Percentiles rank a stretch among this genome's conserved stretches.
phyloP scores from a whole-genome alignment of 1,140 invertebrate genomes.

The Aphelinus atriplicis region DNA sequence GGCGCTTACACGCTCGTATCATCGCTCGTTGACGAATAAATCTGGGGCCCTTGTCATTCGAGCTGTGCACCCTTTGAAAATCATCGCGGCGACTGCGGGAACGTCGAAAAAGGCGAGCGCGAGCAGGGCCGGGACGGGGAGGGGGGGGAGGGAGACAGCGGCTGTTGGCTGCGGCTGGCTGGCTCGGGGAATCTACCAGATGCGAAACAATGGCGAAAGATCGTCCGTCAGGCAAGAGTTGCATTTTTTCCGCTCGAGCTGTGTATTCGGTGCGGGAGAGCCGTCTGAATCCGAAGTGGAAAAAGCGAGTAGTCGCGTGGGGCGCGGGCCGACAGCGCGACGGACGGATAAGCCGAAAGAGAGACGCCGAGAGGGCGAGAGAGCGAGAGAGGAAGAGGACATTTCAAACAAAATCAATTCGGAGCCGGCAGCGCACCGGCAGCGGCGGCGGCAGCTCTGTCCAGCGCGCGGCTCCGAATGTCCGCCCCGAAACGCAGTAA shows the following conservation, averaged over 20 bases:
- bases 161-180: too few relatives aligned
- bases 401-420: slow-evolving; percentile 67
- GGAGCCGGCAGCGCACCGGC: slow-evolving; percentile 51
- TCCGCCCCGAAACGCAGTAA: slow-evolving; percentile 63
- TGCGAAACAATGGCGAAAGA: slow-evolving; percentile 20
- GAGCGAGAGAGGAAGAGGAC: slow-evolving; percentile 34
- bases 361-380: slow-evolving; percentile 46
- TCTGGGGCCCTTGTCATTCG: too few relatives aligned
- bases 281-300: too few relatives aligned
- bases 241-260: slow-evolving; percentile 34
- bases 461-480: slow-evolving; percentile 49
- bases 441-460: too few relatives aligned
- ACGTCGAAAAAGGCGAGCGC: neutral
- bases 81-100: too few relatives aligned
- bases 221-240: slow-evolving; percentile 28
- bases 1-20: too few relatives aligned
- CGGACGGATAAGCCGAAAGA: slow-evolving; percentile 49
- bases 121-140: slow-evolving; percentile 27
- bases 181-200: neutral
- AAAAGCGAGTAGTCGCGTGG: too few relatives aligned
- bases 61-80: too few relatives aligned
- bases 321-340: slow-evolving; percentile 14
- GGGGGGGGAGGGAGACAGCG: slow-evolving; percentile 22
- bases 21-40: too few relatives aligned
- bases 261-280: neutral